Evolutionary conservation across 2,113 vertebrate species (phyloP).

Genomic region (Argyrosomus japonicus): DNA sequence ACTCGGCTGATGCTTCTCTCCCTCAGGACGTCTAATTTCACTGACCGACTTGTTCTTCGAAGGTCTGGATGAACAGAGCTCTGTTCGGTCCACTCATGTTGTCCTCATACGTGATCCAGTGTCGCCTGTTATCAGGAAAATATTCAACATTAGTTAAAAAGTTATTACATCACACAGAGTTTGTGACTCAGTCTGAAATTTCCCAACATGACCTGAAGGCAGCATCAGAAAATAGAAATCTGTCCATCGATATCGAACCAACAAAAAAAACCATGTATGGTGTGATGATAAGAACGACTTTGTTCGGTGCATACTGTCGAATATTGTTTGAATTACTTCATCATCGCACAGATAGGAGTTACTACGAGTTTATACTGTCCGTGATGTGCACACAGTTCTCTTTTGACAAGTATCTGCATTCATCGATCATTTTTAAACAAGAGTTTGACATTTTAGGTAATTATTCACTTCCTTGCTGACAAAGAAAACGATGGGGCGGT

Average conservation of each 20-base stretch:
- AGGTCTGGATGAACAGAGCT: neutral
- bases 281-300: neutral
- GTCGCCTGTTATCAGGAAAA: neutral
- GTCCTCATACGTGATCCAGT: neutral
- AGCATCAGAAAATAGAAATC: neutral
- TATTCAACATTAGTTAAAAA: neutral
- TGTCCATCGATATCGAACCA: neutral
- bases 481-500: too few relatives aligned
- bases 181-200: neutral
- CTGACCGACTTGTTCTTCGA: neutral
- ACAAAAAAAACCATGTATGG: neutral
- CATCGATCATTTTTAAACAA: too few relatives aligned
- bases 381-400: too few relatives aligned
- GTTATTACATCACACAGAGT: too few relatives aligned
- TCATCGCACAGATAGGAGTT: too few relatives aligned
- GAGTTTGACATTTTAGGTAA: too few relatives aligned
- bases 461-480: too few relatives aligned
- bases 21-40: conserved; percentile 1
- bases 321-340: too few relatives aligned
- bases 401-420: too few relatives aligned
- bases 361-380: too few relatives aligned
- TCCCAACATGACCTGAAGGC: neutral
- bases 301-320: neutral
- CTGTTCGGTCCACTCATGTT: neutral
- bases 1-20: neutral